A percentile compares a stretch with the other conserved stretches of the same genome.
Evolutionary conservation across 2,888 invertebrate genomes (phyloP).

Genomic region (Agrotis puta): DNA sequence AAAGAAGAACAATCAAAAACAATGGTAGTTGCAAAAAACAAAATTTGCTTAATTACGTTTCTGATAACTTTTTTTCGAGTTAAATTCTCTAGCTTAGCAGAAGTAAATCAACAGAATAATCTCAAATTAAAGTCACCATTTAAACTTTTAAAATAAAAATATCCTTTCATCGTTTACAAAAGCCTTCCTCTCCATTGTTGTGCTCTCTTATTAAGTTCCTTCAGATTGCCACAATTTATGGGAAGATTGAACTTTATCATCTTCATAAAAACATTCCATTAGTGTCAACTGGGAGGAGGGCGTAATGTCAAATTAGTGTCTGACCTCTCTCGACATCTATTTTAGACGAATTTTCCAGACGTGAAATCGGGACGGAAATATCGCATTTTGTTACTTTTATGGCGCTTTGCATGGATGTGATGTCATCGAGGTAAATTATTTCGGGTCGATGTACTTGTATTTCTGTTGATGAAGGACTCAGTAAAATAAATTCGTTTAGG

Average conservation of each 20-base stretch:
- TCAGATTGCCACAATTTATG: conserved; percentile 61
- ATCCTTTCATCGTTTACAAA: conserved; percentile 26
- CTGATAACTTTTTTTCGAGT: not conserved
- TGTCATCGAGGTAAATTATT: conserved; percentile 22
- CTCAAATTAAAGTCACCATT: conserved; percentile 20
- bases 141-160: conserved; percentile 40
- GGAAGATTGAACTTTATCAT: conserved; percentile 60
- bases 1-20: too few relatives aligned
- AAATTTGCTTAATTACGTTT: too few relatives aligned
- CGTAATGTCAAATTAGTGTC: conserved; percentile 73
- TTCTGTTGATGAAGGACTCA: not conserved
- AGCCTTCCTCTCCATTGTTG: conserved; percentile 39
- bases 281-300: conserved; percentile 63
- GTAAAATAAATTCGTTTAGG: not conserved
- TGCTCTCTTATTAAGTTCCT: conserved; percentile 58
- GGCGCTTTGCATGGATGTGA: conserved; percentile 27
- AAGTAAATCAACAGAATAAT: conserved; percentile 19
- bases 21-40: too few relatives aligned
- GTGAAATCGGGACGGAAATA: conserved; percentile 22
- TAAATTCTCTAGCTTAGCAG: not conserved
- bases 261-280: conserved; percentile 70
- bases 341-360: conserved; percentile 55
- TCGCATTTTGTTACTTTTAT: conserved; percentile 29
- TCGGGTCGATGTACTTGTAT: not conserved
- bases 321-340: conserved; percentile 60